phyloP scores from a whole-genome alignment of 2,113 vertebrate genomes.

The Polyodon spathula region DNA sequence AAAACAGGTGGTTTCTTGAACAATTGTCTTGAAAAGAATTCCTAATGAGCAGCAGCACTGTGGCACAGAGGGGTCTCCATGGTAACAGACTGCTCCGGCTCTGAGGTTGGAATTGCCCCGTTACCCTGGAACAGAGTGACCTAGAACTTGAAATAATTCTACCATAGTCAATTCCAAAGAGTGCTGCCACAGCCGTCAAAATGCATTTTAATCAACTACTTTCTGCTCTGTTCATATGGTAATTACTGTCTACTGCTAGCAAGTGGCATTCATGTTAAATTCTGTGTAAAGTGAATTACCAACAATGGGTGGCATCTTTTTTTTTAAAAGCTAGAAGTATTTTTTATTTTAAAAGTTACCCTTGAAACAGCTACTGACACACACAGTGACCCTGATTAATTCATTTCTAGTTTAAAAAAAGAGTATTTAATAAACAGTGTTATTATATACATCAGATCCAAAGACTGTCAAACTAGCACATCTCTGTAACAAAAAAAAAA shows the following conservation, averaged over 20 bases:
- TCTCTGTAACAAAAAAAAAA: no score
- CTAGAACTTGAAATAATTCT: not conserved
- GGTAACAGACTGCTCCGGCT: not conserved
- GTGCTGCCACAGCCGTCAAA: constrained; percentile 5
- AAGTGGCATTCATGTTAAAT: not conserved
- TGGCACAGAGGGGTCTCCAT: not conserved
- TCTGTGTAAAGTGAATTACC: not conserved
- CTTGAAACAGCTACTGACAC: no score
- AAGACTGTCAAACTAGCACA: no score
- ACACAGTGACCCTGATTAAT: no score
- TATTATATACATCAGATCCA: no score
- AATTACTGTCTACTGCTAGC: not conserved
- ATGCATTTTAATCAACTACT: constrained; percentile 1
- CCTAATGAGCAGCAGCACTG: not conserved
- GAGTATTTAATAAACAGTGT: no score
- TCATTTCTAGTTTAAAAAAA: no score
- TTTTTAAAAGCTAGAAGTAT: no score
- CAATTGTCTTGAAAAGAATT: not conserved
- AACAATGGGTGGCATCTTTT: no score
- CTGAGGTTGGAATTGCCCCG: not conserved
- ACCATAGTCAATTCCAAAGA: not conserved
- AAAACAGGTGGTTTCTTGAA: no score
- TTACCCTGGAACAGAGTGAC: not conserved
- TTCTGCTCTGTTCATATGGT: not conserved
- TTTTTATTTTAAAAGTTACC: no score